phyloP scores from a whole-genome alignment of 2,888 invertebrate species.

The Xiphydria camelus region DNA sequence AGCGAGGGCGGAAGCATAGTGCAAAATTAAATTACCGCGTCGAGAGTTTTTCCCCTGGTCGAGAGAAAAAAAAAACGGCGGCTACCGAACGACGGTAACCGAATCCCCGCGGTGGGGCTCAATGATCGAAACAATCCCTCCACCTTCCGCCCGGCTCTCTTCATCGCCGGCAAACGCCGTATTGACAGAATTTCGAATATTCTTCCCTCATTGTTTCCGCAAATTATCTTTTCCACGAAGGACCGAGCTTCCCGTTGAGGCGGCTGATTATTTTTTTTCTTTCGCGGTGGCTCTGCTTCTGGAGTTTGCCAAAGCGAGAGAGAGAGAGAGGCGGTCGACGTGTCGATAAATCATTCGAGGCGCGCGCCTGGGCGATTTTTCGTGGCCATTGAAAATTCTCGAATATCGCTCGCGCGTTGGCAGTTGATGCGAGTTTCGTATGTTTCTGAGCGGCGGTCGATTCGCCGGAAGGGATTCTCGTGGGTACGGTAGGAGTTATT shows the following conservation, averaged over 20 bases:
- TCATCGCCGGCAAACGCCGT: background rate
- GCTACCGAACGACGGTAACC: slow-evolving; percentile 9
- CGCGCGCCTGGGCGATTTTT: too few species aligned
- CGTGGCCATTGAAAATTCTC: too few species aligned
- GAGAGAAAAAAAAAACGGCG: slow-evolving; percentile 6
- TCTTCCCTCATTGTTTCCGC: slow-evolving; percentile 20
- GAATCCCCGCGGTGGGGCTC: slow-evolving; percentile 13
- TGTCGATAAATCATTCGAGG: slow-evolving; percentile 1
- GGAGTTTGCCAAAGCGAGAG: too few species aligned
- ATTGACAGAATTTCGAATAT: slow-evolving; percentile 13
- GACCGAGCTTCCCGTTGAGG: too few species aligned
- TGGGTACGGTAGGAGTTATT: too few species aligned
- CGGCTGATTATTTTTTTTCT: background rate
- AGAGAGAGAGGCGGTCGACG: too few species aligned
- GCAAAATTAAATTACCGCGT: slow-evolving; percentile 18
- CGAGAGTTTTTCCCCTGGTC: slow-evolving; percentile 12
- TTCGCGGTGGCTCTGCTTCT: too few species aligned
- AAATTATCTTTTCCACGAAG: slow-evolving; percentile 25
- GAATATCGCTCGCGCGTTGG: too few species aligned
- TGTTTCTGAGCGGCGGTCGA: too few species aligned
- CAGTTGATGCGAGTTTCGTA: too few species aligned
- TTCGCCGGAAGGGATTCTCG: too few species aligned
- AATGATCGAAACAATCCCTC: background rate
- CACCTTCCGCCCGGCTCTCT: too few species aligned
- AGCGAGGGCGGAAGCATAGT: slow-evolving; percentile 18